Percentiles rank a stretch among this genome's conserved stretches.
Conservation (phyloP, 1,140 invertebrate species). For the Amphibalanus amphitrite region DNA sequence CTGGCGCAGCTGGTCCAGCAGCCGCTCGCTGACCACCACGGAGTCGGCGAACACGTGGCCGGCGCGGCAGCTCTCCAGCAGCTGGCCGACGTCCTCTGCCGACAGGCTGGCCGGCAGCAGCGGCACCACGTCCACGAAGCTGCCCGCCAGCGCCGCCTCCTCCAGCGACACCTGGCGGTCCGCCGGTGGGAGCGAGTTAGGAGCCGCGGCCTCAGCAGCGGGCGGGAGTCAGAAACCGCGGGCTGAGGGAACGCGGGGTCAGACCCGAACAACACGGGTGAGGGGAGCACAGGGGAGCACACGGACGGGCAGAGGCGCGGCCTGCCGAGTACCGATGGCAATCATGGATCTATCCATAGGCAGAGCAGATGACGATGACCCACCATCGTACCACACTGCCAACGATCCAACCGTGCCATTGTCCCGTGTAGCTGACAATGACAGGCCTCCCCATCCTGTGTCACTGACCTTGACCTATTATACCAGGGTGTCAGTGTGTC, state of each 20-base stretch:
- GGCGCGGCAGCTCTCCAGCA: slow-evolving; percentile 34
- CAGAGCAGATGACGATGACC: too few species aligned
- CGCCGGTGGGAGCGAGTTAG: neutral
- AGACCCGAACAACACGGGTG: slow-evolving; percentile 4
- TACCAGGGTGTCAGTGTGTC: too few species aligned
- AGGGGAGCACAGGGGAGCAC: neutral
- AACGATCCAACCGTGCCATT: too few species aligned
- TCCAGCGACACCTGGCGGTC: slow-evolving; percentile 9
- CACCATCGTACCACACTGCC: too few species aligned
- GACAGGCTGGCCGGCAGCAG: slow-evolving; percentile 62
- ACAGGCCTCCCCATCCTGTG: too few species aligned
- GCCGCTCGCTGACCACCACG: slow-evolving; percentile 35
- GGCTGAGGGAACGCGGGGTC: neutral
- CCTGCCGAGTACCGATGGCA: too few species aligned
- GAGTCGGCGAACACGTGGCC: slow-evolving; percentile 25
- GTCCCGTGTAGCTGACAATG: too few species aligned
- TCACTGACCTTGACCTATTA: slow-evolving; percentile 72
- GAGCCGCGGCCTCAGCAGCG: neutral
- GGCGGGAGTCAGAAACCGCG: too few species aligned
- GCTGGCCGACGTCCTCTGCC: slow-evolving; percentile 49
- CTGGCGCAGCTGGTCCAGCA: slow-evolving; percentile 48
- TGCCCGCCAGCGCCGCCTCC: slow-evolving; percentile 7
- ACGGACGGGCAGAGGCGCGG: neutral
- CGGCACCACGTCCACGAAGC: slow-evolving; percentile 20
- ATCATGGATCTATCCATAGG: too few species aligned